These are phyloP conservation scores for Drosophila lowei DNA, from an alignment of 1,140 invertebrate species.

Conservation along the genomic window DNA sequence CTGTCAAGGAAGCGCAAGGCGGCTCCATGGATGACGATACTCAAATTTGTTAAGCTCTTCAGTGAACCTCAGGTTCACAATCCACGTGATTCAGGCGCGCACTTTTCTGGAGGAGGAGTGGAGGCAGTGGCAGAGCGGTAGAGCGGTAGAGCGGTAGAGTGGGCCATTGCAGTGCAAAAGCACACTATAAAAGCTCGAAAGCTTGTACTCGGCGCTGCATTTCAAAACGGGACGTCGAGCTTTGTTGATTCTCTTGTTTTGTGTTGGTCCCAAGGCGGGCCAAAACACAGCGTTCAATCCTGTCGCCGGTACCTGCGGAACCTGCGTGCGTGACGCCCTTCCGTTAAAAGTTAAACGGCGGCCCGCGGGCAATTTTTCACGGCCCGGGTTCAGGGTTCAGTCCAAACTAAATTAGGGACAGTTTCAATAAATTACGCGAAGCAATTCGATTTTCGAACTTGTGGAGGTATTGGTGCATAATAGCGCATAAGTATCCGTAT, in stretches of 20 bases:
- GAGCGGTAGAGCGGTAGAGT: conserved; percentile 1
- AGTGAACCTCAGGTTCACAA: too few species aligned
- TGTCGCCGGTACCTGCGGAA: neutral
- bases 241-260: conserved; percentile 3
- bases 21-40: too few species aligned
- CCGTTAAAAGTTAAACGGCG: conserved; percentile 12
- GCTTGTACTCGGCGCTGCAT: conserved; percentile 53
- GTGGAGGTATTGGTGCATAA: conserved; percentile 35
- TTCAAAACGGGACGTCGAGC: conserved; percentile 46
- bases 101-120: too few species aligned
- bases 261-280: too few species aligned
- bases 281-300: conserved; percentile 3
- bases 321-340: neutral
- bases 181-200: conserved; percentile 34
- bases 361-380: neutral
- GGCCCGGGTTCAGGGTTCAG: neutral
- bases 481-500: conserved; percentile 32
- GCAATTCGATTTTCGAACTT: conserved; percentile 25
- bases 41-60: too few species aligned
- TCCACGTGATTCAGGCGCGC: too few species aligned
- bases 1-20: too few species aligned
- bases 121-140: conserved; percentile 11
- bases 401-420: neutral
- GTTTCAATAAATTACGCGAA: conserved; percentile 29
- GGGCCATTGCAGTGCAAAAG: conserved; percentile 14